Evolutionary conservation across 2,113 vertebrate genomes (phyloP), one percentile per base, ranked within the genome.

Genomic region (Micronycteris hirsuta): DNA sequence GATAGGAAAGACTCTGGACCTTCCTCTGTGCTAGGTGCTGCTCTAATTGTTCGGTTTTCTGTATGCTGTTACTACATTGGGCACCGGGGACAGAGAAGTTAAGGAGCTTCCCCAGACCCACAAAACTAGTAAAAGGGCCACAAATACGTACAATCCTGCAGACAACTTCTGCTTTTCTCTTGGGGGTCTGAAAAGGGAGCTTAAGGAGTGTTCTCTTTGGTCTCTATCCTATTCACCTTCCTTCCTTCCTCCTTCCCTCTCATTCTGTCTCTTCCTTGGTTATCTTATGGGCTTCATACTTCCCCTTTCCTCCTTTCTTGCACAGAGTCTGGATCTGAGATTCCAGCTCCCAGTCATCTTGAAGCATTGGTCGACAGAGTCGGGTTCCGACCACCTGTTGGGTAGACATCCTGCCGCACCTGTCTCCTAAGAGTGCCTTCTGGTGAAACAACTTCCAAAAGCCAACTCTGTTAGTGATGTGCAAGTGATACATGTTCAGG

Each of bases 311-410:
- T 33, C 41, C 8, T 54, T 77, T 73, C 74, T 96, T 45, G 31
- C 49, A 0, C 2, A 28, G 33, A 45, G 43, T 58, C 84, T 85
- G 76, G 16, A 54, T 56, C 31, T 41, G 24, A 89, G n/a, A 43
- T 49, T 82, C 84, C 70, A 26, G 81, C 71, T 80, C 41, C 26
- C 22, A 2, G 5, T 36, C 56, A 24, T 24, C 6, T 5, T 19
- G 78, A 70, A 87, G 67, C 26, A 12, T 49, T 49, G 71, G 85
- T 56, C 58, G 67, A 45, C 54, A 74, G 58, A 38, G 81, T 28
- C 67, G 77, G n/a, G 38, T 70, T 70, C 94, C 82, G 54, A 36
- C 80, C 76, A 86, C 90, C 95, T 86, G 84, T 92, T 67, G 86
- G n/a, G 77, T 41, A 31, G 56, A 81, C 41, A 70, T 76, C 61